A percentile compares a stretch with the other conserved stretches of the same genome.
Conservation (phyloP, 2,113 vertebrate species). For the Catharus fuscescens region DNA sequence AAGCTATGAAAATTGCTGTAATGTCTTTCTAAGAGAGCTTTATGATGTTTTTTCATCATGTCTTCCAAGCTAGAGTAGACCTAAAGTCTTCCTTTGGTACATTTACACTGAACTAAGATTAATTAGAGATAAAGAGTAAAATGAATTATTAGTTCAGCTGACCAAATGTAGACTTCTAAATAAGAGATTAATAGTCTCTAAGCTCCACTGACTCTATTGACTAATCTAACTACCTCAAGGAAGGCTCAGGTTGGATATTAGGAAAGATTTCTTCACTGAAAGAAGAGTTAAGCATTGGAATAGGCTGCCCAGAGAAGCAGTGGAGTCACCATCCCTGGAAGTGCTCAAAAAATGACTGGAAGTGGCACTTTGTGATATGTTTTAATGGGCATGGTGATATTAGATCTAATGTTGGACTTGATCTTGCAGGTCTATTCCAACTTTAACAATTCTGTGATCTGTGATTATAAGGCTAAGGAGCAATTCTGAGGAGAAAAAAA, state of each 20-base stretch:
- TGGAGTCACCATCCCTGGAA: neutral
- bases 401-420: neutral
- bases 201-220: neutral
- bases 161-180: neutral
- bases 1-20: neutral
- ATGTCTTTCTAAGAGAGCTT: neutral
- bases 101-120: neutral
- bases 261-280: neutral
- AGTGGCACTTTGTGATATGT: fast-evolving
- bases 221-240: neutral
- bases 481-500: neutral
- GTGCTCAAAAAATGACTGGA: neutral
- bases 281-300: neutral
- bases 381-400: neutral
- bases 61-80: neutral
- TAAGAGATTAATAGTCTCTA: neutral
- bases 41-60: neutral
- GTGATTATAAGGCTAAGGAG: neutral
- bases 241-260: neutral
- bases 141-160: neutral
- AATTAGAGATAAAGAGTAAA: neutral
- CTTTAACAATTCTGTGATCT: neutral
- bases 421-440: neutral
- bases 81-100: neutral
- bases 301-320: neutral